These are phyloP conservation scores for Alosa alosa DNA, from an alignment of 2,113 vertebrate genomes.

Conservation along the genomic window DNA sequence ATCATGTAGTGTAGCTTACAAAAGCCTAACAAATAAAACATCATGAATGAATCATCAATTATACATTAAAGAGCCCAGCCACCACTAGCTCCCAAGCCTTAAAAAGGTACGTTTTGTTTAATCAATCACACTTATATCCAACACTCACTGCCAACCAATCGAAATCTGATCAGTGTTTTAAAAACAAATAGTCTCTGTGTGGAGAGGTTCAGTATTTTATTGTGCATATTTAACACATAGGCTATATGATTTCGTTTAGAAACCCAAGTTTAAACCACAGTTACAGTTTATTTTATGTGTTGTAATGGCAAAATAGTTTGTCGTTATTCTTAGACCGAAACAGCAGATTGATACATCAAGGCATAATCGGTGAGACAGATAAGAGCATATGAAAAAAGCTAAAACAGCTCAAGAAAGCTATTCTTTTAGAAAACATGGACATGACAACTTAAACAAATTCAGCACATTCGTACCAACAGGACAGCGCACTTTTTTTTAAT, in stretches of 20 bases:
- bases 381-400: neutral
- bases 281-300: neutral
- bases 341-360: neutral
- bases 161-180: neutral
- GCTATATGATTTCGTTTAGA: neutral
- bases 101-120: too few species aligned
- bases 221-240: neutral
- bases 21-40: neutral
- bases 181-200: neutral
- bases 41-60: neutral
- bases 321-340: neutral
- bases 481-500: neutral
- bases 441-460: conserved; percentile 9
- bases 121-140: neutral
- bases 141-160: neutral
- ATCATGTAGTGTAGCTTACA: neutral
- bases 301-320: neutral
- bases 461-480: neutral
- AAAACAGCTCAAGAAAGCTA: neutral
- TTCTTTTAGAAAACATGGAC: conserved; percentile 14
- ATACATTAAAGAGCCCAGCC: too few species aligned
- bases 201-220: neutral
- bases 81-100: too few species aligned
- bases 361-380: neutral
- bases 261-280: neutral